A percentile compares a stretch with the other conserved stretches of the same genome.
phyloP scores from a whole-genome alignment of 2,113 vertebrate species.

The Lophius piscatorius region DNA sequence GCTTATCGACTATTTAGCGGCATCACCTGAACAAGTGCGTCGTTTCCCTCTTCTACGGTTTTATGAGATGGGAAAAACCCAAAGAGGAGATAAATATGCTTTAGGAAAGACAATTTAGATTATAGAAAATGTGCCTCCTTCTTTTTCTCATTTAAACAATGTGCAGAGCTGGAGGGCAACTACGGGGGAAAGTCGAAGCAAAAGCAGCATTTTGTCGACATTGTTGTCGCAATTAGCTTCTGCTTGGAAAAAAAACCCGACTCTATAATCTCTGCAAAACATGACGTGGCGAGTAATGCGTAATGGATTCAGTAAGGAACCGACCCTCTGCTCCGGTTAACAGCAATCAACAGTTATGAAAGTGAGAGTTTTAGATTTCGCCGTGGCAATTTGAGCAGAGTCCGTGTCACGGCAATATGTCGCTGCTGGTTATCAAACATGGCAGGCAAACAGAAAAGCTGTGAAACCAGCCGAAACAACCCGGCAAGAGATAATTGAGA shows the following conservation, averaged over 20 bases:
- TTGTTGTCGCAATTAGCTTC: slow-evolving; percentile 8
- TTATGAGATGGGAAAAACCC: background rate
- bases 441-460: slow-evolving; percentile 39
- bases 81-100: background rate
- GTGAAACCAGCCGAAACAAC: slow-evolving; percentile 4
- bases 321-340: slow-evolving; percentile 18
- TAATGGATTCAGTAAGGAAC: background rate
- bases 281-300: background rate
- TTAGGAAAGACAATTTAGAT: slow-evolving; percentile 8
- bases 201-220: slow-evolving; percentile 15
- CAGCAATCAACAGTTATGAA: slow-evolving; percentile 35
- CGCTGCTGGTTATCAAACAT: slow-evolving; percentile 37
- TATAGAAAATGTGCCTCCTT: too few relatives aligned
- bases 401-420: slow-evolving; percentile 26
- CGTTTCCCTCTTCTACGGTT: background rate
- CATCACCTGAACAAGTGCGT: background rate
- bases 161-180: slow-evolving; percentile 11
- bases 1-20: too few relatives aligned
- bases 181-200: slow-evolving; percentile 24
- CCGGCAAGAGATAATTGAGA: slow-evolving; percentile 32
- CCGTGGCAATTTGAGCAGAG: slow-evolving; percentile 16
- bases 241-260: slow-evolving; percentile 3
- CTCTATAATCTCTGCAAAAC: slow-evolving; percentile 1
- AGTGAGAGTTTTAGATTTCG: slow-evolving; percentile 18
- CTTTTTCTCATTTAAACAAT: slow-evolving; percentile 12